A percentile compares a stretch with the other conserved stretches of the same genome.
Evolutionary conservation across 2,888 invertebrate species (phyloP).

Genomic region (Athalia rosae): DNA sequence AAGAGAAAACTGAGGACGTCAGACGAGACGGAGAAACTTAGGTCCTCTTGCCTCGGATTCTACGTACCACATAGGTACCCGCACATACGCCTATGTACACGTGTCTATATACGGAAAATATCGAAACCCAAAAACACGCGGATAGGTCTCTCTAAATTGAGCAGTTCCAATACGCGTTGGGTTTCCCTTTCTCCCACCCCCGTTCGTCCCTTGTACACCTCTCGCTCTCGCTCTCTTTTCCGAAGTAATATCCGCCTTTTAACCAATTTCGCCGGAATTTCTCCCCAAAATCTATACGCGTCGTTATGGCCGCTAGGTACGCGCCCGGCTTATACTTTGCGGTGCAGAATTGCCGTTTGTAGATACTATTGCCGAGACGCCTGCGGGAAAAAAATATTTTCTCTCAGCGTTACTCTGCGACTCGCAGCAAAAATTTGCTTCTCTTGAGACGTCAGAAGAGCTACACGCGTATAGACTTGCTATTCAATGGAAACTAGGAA

Average conservation of each 20-base stretch:
- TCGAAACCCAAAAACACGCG: conserved; percentile 18
- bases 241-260: conserved; percentile 32
- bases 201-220: background rate
- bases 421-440: too few species aligned
- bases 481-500: too few species aligned
- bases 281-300: conserved; percentile 29
- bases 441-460: too few species aligned
- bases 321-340: too few species aligned
- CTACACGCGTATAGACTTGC: too few species aligned
- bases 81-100: background rate
- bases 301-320: background rate
- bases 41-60: conserved; percentile 2
- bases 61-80: background rate
- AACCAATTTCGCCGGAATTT: conserved; percentile 32
- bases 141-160: conserved; percentile 32
- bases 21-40: conserved; percentile 20
- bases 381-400: too few species aligned
- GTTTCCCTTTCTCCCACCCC: background rate
- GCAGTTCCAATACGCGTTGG: conserved; percentile 32
- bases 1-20: conserved; percentile 10
- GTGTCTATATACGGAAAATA: background rate
- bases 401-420: too few species aligned
- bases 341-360: too few species aligned
- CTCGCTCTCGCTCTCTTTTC: background rate
- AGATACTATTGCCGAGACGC: too few species aligned